Evolutionary conservation across 2,888 invertebrate species (phyloP), one percentile per base, ranked within the genome.

Genomic region (Alviniconcha strummeri): DNA sequence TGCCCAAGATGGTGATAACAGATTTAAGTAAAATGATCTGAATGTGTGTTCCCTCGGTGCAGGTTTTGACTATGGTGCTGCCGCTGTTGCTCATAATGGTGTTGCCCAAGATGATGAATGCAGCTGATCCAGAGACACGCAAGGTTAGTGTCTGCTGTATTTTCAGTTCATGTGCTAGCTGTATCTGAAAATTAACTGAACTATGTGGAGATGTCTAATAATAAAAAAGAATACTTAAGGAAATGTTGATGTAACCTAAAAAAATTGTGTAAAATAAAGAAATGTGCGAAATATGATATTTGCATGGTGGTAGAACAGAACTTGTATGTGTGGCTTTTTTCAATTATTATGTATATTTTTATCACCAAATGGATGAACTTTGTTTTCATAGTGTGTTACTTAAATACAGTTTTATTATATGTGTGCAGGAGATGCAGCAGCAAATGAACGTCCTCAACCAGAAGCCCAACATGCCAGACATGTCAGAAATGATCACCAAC

Each of bases 21-120:
- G 36, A 36, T n/a, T n/a, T 36, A 36, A 36, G 36, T 36, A 36
- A 36, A 36, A 36, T 36, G 36, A 36, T 36, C 36, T 36, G 36
- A 36, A 36, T 36, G 36, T 3, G 36, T 36, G 36, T 36, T 36
- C 36, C 36, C 36, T 36, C 36, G 60, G 13, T 91, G 7, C 92
- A 96, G 96, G 95, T 99, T 7, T 95, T 99, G 86, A 99, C 99
- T 97, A 99, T 99, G 98, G 96, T 99, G 54, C 93, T 99, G 87
- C 99, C 99, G 0, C 94, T 99, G 60, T 92, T 98, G 6, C 94
- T 99, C 8, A 97, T 99, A 89, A 97, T 98, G 96, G 95, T 99
- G 86, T 94, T 99, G 90, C 98, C 99, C 0, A 98, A 98, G 94
- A 96, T 99, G 96, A 97, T 99, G 96, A 98, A 98, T 92, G 94